Conservation (phyloP, 2,113 vertebrate species). For the Psilopsiagon aymara region DNA sequence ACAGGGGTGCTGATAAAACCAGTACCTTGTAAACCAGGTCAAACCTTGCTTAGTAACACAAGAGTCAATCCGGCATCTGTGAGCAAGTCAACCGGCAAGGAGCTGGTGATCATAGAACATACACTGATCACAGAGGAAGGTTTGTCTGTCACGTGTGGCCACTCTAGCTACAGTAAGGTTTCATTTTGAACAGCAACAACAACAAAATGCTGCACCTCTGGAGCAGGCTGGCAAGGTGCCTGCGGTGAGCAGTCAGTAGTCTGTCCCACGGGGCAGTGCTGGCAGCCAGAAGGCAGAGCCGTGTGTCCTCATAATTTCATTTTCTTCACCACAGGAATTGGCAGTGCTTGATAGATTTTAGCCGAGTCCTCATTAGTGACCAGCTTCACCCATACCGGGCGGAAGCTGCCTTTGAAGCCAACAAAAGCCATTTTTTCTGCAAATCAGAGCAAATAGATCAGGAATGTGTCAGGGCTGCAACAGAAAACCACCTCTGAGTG, state of each 20-base stretch:
- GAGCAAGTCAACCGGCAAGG: neutral
- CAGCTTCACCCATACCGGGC: constrained; percentile 84
- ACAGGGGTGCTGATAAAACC: neutral
- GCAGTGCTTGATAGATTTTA: constrained; percentile 86
- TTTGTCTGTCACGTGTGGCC: neutral
- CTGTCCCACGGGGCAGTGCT: neutral
- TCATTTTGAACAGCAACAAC: constrained; percentile 34
- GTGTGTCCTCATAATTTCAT: constrained; percentile 82
- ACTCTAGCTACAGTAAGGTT: constrained; percentile 44
- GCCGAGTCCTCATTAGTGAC: constrained; percentile 76
- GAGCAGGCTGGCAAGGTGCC: neutral
- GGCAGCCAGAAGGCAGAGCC: constrained; percentile 10
- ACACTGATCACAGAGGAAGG: neutral
- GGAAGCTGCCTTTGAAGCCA: constrained; percentile 86
- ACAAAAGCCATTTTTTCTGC: constrained; percentile 84
- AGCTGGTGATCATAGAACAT: neutral
- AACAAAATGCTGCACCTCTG: neutral
- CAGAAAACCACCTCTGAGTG: neutral
- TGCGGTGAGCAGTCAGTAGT: constrained; percentile 42
- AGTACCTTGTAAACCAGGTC: neutral
- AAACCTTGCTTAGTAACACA: neutral
- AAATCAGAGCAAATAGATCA: neutral
- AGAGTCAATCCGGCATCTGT: neutral
- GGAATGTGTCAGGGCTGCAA: neutral
- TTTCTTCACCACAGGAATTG: constrained; percentile 84